Base-by-base conservation (phyloP, 2,888 invertebrate genomes). In the Nemotelus pantherinus region DNA sequence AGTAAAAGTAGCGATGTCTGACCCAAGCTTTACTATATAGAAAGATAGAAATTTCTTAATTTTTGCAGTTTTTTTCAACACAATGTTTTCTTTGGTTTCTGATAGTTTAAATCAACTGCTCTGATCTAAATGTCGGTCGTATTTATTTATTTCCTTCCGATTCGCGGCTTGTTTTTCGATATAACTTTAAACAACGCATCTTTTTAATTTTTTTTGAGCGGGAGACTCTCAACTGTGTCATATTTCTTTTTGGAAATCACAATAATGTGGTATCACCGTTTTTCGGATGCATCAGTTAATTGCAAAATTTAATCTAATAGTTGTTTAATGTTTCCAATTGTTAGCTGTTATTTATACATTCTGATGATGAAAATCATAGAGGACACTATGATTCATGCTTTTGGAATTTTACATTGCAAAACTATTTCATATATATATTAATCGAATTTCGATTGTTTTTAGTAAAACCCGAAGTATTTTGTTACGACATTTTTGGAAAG, bases 11-110 rank as follows among this genome's bases (percentile, higher is more conserved):
- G n/a, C n/a, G n/a, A n/a, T n/a, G n/a, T n/a, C n/a, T n/a, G n/a
- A n/a, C n/a, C n/a, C n/a, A n/a, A n/a, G n/a, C n/a, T n/a, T n/a
- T 77, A 81, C 79, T 79, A 80, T 77, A 80, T 80, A 79, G 79
- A 78, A 80, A 76, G 78, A 79, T 77, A 53, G 78, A 78, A 77
- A 67, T 77, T 78, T 78, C 77, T 64, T 77, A 80, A 71, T 50
- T 50, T 71, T 65, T 45, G 65, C 9, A 65, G 45, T 47, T 65
- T 65, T 65, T 45, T 45, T 25, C 25, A n/a, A 45, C n/a, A 5
- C 5, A 10, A 45, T 65, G 44, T 7, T 65, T 43, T 65, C 47
- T 45, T 65, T 9, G 10, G 44, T 47, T 44, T 47, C 25, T 1
- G 47, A n/a, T 47, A 65, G 65, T 25, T 65, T 1, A 9, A 45